Conservation (phyloP, 2,797 vertebrate species). For the Monodelphis domestica region DNA sequence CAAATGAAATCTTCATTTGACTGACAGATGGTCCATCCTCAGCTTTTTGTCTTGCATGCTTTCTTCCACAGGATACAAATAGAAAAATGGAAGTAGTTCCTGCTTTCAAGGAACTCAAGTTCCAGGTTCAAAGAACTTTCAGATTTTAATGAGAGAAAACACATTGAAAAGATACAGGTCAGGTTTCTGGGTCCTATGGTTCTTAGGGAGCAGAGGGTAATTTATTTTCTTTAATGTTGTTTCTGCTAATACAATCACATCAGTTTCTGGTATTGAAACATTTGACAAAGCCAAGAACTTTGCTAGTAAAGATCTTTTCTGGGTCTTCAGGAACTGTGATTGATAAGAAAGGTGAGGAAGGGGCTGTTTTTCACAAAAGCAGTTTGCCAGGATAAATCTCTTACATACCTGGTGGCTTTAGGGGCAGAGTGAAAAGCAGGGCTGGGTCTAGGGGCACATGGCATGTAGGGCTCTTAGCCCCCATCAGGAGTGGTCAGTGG, state of each 20-base stretch:
- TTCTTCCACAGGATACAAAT: too few relatives aligned
- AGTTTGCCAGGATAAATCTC: not conserved
- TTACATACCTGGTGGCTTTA: not conserved
- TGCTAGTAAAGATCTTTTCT: not conserved
- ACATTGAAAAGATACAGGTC: not conserved
- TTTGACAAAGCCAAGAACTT: not conserved
- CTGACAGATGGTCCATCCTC: too few relatives aligned
- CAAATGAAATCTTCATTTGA: too few relatives aligned
- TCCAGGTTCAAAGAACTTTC: not conserved
- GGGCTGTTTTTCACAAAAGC: not conserved
- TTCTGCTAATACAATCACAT: not conserved
- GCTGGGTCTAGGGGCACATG: not conserved
- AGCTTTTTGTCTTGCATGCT: too few relatives aligned
- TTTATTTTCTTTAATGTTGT: not conserved
- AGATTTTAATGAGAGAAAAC: not conserved
- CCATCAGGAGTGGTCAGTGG: not conserved
- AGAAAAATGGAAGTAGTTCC: not conserved
- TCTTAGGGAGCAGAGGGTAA: not conserved
- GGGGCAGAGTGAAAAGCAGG: not conserved
- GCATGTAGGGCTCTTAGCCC: not conserved
- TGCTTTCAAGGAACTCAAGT: not conserved
- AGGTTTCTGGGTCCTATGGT: not conserved
- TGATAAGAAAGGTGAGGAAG: not conserved
- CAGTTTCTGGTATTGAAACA: not conserved
- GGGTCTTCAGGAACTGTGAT: not conserved